phyloP scores from a whole-genome alignment of 1,140 invertebrate species.

The Drosophila sucinea region DNA sequence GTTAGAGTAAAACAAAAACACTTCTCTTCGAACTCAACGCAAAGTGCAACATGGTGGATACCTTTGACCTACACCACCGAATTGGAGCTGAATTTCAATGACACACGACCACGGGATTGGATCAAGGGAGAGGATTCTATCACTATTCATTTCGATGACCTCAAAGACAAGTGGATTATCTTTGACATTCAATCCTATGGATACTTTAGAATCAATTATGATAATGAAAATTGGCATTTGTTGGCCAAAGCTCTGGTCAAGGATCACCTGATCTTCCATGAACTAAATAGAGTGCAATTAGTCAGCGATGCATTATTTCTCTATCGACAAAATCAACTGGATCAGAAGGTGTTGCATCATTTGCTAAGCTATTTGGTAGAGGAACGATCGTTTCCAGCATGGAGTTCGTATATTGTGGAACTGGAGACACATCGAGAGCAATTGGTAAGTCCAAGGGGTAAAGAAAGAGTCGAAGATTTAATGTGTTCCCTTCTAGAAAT shows the following conservation, averaged over 20 bases:
- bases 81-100: slow-evolving; percentile 64
- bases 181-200: background rate
- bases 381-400: background rate
- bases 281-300: background rate
- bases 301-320: background rate
- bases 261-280: background rate
- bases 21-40: background rate
- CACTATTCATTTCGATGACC: background rate
- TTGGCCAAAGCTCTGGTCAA: background rate
- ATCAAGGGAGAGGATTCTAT: background rate
- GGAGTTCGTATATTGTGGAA: background rate
- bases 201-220: background rate
- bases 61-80: slow-evolving; percentile 87
- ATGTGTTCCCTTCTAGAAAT: background rate
- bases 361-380: background rate
- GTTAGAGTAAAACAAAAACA: slow-evolving; percentile 27
- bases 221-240: background rate
- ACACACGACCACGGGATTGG: background rate
- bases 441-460: background rate
- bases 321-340: background rate
- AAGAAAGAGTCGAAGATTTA: background rate
- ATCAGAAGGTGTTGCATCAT: background rate
- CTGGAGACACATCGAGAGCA: background rate
- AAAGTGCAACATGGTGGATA: slow-evolving; percentile 84
- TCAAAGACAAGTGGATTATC: background rate